Conservation (phyloP, 2,888 invertebrate genomes). For the Anarsia innoxiella region DNA sequence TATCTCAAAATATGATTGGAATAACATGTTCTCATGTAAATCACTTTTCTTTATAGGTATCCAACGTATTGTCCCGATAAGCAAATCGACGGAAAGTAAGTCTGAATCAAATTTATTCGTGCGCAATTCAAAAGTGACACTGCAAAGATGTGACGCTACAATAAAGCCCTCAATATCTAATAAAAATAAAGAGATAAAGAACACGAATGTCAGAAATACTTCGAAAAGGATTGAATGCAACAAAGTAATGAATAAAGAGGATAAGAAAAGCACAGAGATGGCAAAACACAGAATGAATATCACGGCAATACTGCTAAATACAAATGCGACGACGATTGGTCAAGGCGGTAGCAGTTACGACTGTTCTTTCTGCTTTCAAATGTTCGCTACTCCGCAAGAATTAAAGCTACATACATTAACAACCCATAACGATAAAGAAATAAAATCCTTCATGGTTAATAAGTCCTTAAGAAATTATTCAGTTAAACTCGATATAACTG, state of each 20-base stretch:
- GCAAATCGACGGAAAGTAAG: slow-evolving; percentile 3
- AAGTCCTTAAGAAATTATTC: slow-evolving; percentile 32
- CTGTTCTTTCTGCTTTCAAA: slow-evolving; percentile 5
- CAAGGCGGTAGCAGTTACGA: slow-evolving; percentile 7
- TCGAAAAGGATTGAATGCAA: no score
- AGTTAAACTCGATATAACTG: slow-evolving; percentile 41
- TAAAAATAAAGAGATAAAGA: no score
- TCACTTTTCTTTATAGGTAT: slow-evolving; percentile 5
- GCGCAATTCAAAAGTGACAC: no score
- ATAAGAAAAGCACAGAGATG: no score
- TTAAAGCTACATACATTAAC: slow-evolving; percentile 2
- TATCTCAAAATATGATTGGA: no score
- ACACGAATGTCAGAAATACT: no score
- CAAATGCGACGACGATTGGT: slow-evolving; percentile 12
- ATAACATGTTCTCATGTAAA: no score
- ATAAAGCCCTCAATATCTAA: no score
- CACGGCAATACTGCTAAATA: slow-evolving; percentile 5
- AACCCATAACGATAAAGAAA: background rate
- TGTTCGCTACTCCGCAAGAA: background rate
- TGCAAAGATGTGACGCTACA: no score
- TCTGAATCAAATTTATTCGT: no score
- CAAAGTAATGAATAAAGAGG: no score
- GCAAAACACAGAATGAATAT: slow-evolving; percentile 11
- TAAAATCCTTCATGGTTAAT: background rate
- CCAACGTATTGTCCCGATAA: background rate